phyloP scores from a whole-genome alignment of 2,888 invertebrate species.

The Hypomecis punctinalis region DNA sequence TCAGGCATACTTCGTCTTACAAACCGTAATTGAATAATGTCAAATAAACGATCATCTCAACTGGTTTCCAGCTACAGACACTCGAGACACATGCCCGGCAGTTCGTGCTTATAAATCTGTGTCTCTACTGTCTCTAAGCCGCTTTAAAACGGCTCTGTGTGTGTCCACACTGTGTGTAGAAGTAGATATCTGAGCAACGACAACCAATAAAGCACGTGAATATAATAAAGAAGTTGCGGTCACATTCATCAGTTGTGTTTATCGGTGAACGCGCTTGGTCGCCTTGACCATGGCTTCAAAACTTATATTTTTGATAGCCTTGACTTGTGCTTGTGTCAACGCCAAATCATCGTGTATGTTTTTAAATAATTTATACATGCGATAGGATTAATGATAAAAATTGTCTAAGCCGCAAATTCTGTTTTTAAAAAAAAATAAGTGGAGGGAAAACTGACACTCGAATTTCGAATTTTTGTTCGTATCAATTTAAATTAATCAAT shows the following conservation, averaged over 20 bases:
- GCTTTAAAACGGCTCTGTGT: conserved; percentile 1
- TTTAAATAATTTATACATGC: conserved; percentile 4
- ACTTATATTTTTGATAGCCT: conserved; percentile 63
- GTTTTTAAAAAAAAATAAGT: neutral
- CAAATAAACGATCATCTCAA: neutral
- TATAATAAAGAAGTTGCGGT: conserved; percentile 70
- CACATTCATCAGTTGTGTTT: conserved; percentile 57
- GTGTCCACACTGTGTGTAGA: neutral
- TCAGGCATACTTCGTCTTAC: too few species aligned
- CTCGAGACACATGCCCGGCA: neutral
- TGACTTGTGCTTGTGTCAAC: conserved; percentile 65
- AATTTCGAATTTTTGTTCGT: conserved; percentile 5
- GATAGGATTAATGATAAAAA: conserved; percentile 19
- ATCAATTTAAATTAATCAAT: too few species aligned
- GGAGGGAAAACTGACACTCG: neutral
- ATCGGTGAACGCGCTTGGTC: conserved; percentile 65
- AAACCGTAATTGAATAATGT: conserved; percentile 2
- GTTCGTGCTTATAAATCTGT: neutral
- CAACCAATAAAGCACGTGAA: conserved; percentile 58
- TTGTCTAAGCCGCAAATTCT: neutral
- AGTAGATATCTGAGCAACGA: conserved; percentile 30
- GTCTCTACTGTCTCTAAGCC: conserved; percentile 3
- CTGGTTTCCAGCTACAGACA: conserved; percentile 1
- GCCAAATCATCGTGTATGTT: conserved; percentile 75
- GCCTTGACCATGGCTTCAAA: conserved; percentile 76